These are phyloP conservation scores for Apocheima hispidaria DNA, from an alignment of 2,888 invertebrate genomes.

Conservation along the genomic window DNA sequence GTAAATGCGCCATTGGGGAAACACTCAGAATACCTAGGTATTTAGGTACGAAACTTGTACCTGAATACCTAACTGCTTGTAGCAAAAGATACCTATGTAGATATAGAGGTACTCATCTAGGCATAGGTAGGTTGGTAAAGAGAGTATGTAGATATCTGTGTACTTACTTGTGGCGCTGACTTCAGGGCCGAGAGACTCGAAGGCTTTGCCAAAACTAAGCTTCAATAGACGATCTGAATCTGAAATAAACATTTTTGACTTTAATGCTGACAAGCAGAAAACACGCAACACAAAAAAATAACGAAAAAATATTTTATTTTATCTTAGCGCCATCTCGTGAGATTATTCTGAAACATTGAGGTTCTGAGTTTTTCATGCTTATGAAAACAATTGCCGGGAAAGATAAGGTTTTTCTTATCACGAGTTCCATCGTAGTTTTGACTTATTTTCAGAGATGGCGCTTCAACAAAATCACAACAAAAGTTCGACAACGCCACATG, in stretches of 20 bases:
- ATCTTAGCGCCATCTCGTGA: conserved; percentile 55
- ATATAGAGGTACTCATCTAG: no score
- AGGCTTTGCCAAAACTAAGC: conserved; percentile 83
- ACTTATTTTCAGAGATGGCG: conserved; percentile 31
- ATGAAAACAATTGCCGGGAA: background rate
- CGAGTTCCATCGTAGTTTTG: conserved; percentile 27
- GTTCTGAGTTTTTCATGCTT: background rate
- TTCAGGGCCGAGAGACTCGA: conserved; percentile 89
- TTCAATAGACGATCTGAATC: conserved; percentile 82
- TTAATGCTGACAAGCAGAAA: background rate
- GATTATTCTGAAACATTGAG: background rate
- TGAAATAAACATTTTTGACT: conserved; percentile 57
- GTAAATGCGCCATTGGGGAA: conserved; percentile 3
- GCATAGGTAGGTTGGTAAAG: background rate
- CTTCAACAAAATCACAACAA: background rate
- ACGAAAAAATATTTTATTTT: background rate
- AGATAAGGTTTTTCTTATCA: background rate
- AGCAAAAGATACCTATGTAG: no score
- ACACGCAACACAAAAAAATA: background rate
- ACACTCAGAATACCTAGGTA: no score
- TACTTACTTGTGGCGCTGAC: conserved; percentile 92
- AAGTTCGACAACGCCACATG: conserved; percentile 8
- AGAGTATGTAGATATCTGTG: background rate
- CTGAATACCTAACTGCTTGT: no score
- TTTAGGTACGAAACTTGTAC: background rate